Base-by-base conservation (phyloP, 2,113 vertebrate genomes). In the Glaucidium brasilianum region DNA sequence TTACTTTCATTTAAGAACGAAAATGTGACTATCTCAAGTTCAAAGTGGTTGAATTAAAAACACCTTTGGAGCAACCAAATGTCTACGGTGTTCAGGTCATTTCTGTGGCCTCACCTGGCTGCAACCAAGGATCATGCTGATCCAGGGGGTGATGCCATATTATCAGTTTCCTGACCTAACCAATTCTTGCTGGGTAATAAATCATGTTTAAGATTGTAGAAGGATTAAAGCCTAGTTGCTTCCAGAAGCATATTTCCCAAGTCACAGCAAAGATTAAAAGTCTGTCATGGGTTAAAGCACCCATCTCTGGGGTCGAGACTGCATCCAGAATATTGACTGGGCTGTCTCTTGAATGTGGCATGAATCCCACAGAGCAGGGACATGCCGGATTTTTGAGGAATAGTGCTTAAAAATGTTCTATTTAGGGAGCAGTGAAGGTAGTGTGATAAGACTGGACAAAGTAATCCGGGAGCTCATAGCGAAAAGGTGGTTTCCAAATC, bases 81-180 rank as follows among this genome's bases (percentile, higher is more conserved):
- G 12, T 15, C n/a, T 68, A 6, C 2, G 0, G 32, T 2, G 5
- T 23, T 80, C 25, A 0, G 1, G 32, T n/a, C 3, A 37, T 34
- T 59, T 56, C 26, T 52, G 39, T 25, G 55, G 30, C 23, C 52
- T 75, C 29, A 10, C n/a, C 23, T 12, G 43, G 53, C 50, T 80
- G 35, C 26, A 14, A 29, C 49, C 29, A 37, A 19, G 45, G 50
- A 35, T 47, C 45, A 9, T 39, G 17, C 14, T 17, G 29, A 14
- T 73, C n/a, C 71, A 52, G 62, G 12, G 2, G 29, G 18, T 25
- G 34, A 9, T 6, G 37, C 0, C 21, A 1, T 15, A 4, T 17
- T 12, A 14, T 23, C 66, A 37, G 10, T 3, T 26, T 35, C n/a
- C 34, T 85, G 12, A 53, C 9, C 27, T 19, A 43, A 27, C 10